Evolutionary conservation across 1,140 invertebrate genomes (phyloP).

Genomic region (Limonius californicus): DNA sequence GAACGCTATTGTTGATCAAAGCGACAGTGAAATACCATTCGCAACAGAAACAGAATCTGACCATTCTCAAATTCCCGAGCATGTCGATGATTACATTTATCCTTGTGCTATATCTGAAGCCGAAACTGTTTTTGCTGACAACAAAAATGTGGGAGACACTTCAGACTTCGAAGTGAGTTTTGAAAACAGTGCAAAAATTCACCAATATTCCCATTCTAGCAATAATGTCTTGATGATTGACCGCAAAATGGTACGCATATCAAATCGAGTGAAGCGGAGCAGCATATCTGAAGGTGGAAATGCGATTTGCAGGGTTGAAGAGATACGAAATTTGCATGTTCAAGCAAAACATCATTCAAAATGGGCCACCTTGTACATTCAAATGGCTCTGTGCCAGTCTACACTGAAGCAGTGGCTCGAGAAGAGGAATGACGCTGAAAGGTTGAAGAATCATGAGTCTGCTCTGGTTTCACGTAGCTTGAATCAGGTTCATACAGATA

Average conservation of each 20-base stretch:
- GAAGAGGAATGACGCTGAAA: conserved; percentile 52
- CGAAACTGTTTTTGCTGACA: not conserved
- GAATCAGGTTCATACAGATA: conserved; percentile 33
- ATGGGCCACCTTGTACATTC: conserved; percentile 71
- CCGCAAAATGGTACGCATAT: not conserved
- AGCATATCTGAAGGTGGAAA: conserved; percentile 42
- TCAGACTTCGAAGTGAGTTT: conserved; percentile 17
- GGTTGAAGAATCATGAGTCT: conserved; percentile 32
- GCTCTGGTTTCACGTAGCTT: conserved; percentile 29
- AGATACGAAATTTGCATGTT: conserved; percentile 28
- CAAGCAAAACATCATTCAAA: conserved; percentile 49
- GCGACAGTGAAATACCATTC: not conserved
- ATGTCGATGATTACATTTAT: not conserved
- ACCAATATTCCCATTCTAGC: not conserved
- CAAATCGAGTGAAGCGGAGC: conserved; percentile 20
- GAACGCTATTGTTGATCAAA: conserved; percentile 19
- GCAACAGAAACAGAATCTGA: not conserved
- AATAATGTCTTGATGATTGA: not conserved
- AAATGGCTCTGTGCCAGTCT: conserved; percentile 75
- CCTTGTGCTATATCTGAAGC: not conserved
- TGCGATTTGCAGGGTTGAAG: conserved; percentile 40
- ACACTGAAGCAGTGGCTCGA: conserved; percentile 71
- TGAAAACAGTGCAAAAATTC: not conserved
- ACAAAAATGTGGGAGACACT: not conserved
- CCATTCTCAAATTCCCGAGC: not conserved